Percentiles rank a stretch among this genome's conserved stretches.
Conservation (phyloP, 2,888 invertebrate genomes). For the Noctua janthina region DNA sequence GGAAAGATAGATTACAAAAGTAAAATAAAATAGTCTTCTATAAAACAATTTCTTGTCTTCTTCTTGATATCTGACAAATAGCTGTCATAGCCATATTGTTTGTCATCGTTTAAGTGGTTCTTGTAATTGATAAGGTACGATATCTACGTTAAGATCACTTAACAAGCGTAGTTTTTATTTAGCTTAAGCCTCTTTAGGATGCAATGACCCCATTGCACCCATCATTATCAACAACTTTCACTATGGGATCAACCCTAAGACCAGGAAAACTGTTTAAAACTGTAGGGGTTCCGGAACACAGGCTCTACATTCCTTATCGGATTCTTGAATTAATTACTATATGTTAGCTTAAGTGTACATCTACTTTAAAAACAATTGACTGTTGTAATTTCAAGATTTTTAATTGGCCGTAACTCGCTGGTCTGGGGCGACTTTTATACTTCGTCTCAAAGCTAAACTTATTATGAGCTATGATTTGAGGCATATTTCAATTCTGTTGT, state of each 20-base stretch:
- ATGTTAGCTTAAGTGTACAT: too few species aligned
- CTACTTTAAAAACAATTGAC: not conserved
- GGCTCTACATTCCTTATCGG: too few species aligned
- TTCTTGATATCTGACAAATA: not conserved
- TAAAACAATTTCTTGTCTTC: not conserved
- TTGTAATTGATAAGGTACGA: not conserved
- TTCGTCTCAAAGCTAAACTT: not conserved
- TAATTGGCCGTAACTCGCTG: not conserved
- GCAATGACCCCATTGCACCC: not conserved
- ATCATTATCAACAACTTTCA: not conserved
- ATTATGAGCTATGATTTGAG: too few species aligned
- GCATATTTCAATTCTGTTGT: too few species aligned
- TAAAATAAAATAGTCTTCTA: not conserved
- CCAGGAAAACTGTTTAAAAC: not conserved
- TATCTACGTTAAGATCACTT: not conserved
- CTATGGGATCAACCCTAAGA: not conserved
- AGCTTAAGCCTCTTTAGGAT: not conserved
- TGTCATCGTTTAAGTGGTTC: not conserved
- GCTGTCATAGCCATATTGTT: not conserved
- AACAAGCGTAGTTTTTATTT: not conserved
- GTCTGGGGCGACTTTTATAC: not conserved
- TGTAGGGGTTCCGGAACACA: too few species aligned
- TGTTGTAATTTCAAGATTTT: not conserved
- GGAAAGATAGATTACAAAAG: too few species aligned
- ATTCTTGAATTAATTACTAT: too few species aligned